phyloP scores from a whole-genome alignment of 53 echinoderm and acorn worm genomes.

The Zoroaster sp. region DNA sequence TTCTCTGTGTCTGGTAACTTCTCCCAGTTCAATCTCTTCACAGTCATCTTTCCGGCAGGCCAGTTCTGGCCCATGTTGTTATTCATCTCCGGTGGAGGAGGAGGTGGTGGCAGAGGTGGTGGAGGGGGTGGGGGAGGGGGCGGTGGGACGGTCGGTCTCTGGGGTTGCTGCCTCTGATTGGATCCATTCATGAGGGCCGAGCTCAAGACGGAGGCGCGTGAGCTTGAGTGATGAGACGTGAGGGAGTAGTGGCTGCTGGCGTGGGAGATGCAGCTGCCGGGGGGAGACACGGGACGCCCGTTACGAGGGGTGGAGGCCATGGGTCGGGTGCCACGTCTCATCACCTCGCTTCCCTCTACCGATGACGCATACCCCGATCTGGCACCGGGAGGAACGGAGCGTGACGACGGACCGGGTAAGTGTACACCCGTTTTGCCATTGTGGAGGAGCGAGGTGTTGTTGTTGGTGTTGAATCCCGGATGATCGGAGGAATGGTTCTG shows the following conservation, averaged over 20 bases:
- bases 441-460: conserved; percentile 24
- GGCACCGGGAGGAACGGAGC: not conserved
- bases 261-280: not conserved
- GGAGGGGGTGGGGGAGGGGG: conserved; percentile 65
- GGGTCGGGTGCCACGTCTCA: not conserved
- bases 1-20: conserved; percentile 91
- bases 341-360: not conserved
- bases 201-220: not conserved
- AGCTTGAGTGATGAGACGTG: not conserved
- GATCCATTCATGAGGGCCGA: not conserved
- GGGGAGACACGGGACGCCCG: not conserved
- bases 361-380: not conserved
- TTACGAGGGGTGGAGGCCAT: not conserved
- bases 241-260: conserved; percentile 2
- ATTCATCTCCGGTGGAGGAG: conserved; percentile 59
- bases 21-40: conserved; percentile 97
- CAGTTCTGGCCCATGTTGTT: conserved; percentile 43
- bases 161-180: conserved; percentile 7
- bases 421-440: no score
- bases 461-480: conserved; percentile 36
- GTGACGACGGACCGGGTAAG: no score
- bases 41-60: conserved; percentile 71
- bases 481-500: not conserved
- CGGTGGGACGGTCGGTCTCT: conserved; percentile 64
- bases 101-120: no score